A percentile compares a stretch with the other conserved stretches of the same genome.
Evolutionary conservation across 2,888 invertebrate genomes (phyloP).

Genomic region (Scrobipalpa costella): DNA sequence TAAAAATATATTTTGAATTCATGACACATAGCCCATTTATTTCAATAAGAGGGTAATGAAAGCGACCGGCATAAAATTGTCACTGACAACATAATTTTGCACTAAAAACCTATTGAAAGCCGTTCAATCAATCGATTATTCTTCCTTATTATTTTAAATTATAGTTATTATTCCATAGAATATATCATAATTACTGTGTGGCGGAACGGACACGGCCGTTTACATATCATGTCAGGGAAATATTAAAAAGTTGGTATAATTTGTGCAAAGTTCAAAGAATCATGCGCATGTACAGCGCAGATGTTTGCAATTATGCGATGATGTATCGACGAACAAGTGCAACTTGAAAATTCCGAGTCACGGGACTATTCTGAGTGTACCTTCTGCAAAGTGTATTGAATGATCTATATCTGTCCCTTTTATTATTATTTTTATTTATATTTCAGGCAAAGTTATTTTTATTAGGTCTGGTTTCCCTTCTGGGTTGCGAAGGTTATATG

Average conservation of each 20-base stretch:
- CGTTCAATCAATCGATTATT: constrained; percentile 19
- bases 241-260: constrained; percentile 24
- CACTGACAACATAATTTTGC: constrained; percentile 20
- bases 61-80: constrained; percentile 12
- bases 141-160: constrained; percentile 23
- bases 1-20: not conserved
- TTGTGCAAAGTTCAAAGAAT: constrained; percentile 28
- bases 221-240: constrained; percentile 24
- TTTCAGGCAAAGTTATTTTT: too few relatives aligned
- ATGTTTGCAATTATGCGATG: constrained; percentile 25
- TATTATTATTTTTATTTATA: too few relatives aligned
- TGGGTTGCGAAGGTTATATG: too few relatives aligned
- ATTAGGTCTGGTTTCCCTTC: too few relatives aligned
- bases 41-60: constrained; percentile 9
- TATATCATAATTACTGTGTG: constrained; percentile 19
- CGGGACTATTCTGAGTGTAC: not conserved
- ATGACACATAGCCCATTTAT: not conserved
- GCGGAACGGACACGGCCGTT: constrained; percentile 18
- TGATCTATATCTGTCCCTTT: too few relatives aligned
- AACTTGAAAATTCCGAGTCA: constrained; percentile 8
- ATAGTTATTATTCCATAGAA: constrained; percentile 13
- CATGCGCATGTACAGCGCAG: constrained; percentile 22
- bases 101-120: constrained; percentile 6
- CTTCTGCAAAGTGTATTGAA: not conserved
- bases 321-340: constrained; percentile 15